Base-by-base conservation (phyloP, 37 sponge, comb jelly and placozoan species). In the Spongilla lacustris region DNA sequence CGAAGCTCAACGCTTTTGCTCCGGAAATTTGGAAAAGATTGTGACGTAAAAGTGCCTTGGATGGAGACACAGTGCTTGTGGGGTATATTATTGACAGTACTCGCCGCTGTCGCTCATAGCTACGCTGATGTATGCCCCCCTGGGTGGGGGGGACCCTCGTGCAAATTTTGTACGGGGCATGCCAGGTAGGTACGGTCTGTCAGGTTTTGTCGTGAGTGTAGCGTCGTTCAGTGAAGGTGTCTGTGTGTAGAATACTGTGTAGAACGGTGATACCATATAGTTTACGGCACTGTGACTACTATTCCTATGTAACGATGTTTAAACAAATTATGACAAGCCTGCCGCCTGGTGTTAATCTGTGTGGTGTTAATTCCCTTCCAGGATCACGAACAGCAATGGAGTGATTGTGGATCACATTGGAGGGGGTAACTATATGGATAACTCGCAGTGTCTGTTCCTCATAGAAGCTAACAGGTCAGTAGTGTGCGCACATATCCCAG, bases 131-230 rank as follows among this genome's bases (percentile, higher is more conserved):
- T n/a, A 12, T 89, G 90, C 36, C 80, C 50, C 28, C 41, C 50
- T 5, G 90, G 90, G 2, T 89, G 90, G 90, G 68, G n/a, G 25
- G 90, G 90, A 9, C 41, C 0, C n/a, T 26, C 0, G 28, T 89
- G 90, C 74, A 33, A 73, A 1, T 69, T 38, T 9, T 89, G 90
- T 84, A 27, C 50, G 24, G 90, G 90, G 14, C 71, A 81, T 68
- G 35, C 80, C 6, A 84, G 85, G 90, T 89, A 50, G 83, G 85
- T 32, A 0, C 31, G 11, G 30, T 14, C 14, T 58, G 41, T 58
- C 21, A 17, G 58, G 14, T 58, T 58, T 58, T 58, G 19, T 6
- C 12, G 58, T 17, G 58, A 17, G 19, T 1, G 58, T 58, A 41
- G 19, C 11, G 58, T 58, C 58, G 11, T 14, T 50, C 41, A 6